Evolutionary conservation across 2,113 vertebrate genomes (phyloP), one percentile per base, ranked within the genome.

Genomic region (Gobiocypris rarus): DNA sequence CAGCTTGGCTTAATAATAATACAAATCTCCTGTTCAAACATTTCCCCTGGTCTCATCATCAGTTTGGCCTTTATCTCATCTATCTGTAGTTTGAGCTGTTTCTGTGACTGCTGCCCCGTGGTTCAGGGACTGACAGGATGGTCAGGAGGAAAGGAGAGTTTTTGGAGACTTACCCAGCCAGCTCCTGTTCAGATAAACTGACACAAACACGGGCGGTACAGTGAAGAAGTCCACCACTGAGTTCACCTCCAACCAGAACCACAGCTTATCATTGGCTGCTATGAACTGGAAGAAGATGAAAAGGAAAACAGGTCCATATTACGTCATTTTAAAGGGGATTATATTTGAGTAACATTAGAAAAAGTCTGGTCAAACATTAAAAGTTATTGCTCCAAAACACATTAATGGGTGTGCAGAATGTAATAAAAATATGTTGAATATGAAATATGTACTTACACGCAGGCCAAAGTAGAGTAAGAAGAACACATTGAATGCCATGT

Each of bases 401-500:
- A 73, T 24, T 26, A 26, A 0, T 50, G 24, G 43, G 11, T 15
- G 41, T 26, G n/a, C 0, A 48, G 13, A 70, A 41, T 4, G 34
- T 70, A 19, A 19, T 38, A 22, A 34, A 67, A 34, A 65, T 15
- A 67, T 38, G 17, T 19, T 38, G 31, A 67, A 38, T 2, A 52
- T 52, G 9, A 52, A 63, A 28, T 80, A 13, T 80, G 58, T 85
- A 95, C 97, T 97, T 96, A 99, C 98, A 92, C 98, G 95, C 92
- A 99, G 91, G 89, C 98, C 98, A 56, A 99, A 99, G 94, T 99
- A 99, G 76, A 99, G 97, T 65, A 99, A 96, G 95, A 99, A 99
- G 96, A 99, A 99, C 85, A 99, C 96, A 85, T 99, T 99, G 95
- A 99, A 99, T 93, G 97, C 97, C 98, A 99, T 99, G 94, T 99